Base-by-base conservation (phyloP, 2,113 vertebrate genomes). In the Hassar affinis region DNA sequence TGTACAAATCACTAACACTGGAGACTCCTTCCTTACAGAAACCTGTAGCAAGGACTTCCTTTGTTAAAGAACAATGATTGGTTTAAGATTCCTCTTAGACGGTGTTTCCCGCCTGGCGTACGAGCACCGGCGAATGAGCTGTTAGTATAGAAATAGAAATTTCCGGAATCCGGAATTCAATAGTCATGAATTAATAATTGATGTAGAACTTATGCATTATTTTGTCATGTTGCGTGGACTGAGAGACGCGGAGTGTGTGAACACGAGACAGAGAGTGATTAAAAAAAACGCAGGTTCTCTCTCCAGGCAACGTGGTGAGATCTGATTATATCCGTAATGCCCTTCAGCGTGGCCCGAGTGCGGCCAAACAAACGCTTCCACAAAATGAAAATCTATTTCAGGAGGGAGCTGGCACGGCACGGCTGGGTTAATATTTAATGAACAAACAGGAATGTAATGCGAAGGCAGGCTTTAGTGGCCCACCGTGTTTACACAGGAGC, bases 371-470 rank as follows among this genome's bases (percentile, higher is more conserved):
- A 86, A 69, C 51, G 62, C 85, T 83, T 79, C 74, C 68, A 80
- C 82, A 86, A 90, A 89, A 90, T 91, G 80, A 72, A 90, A 91
- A 91, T 90, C 88, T 87, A 87, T 91, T 88, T 88, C 64, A 84
- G 84, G 81, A 80, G 85, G 84, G 51, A 78, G 87, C 82, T 83
- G 89, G 87, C 87, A 89, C 82, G 71, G 81, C 69, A 57, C 64
- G 80, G 81, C 71, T 75, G 56, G 87, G 88, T 91, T 91, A 88
- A 90, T 92, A 91, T 90, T 91, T 91, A 87, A 90, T 90, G 84
- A 91, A 87, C 84, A 90, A 91, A 91, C 90, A 87, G 72, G 61
- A 84, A 51, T 79, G 68, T 61, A 33, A 82, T 85, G 83, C 18
- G 68, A 75, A 77, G 72, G 76, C 81, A 64, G 68, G 80, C 72